A percentile compares a stretch with the other conserved stretches of the same genome.
Evolutionary conservation across 2,113 vertebrate species (phyloP).

Genomic region (Papio anubis): DNA sequence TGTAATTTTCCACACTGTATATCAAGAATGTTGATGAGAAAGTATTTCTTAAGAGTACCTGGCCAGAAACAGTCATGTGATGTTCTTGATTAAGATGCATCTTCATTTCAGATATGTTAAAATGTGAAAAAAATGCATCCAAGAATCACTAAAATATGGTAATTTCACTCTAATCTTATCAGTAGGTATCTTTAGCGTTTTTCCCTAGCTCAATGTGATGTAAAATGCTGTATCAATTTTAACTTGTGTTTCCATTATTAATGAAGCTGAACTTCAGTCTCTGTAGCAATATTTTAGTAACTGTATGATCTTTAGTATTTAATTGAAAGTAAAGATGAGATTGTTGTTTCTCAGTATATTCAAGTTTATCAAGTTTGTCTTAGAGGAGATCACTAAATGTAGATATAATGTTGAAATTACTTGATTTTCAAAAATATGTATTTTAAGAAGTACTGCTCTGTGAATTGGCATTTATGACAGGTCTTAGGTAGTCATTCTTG

Average conservation of each 20-base stretch:
- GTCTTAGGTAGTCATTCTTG: background rate
- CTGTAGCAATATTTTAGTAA: constrained; percentile 6
- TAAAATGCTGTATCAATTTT: background rate
- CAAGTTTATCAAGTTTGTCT: background rate
- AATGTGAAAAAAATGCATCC: background rate
- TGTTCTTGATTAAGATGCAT: background rate
- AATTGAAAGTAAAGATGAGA: constrained; percentile 19
- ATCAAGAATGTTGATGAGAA: background rate
- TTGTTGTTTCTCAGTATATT: background rate
- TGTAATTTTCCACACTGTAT: background rate
- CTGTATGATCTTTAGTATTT: background rate
- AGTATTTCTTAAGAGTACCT: background rate
- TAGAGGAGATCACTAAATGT: background rate
- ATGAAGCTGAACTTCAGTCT: background rate
- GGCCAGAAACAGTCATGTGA: background rate
- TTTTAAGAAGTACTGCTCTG: background rate
- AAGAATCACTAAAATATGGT: background rate
- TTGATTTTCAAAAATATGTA: background rate
- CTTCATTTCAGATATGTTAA: constrained; percentile 4
- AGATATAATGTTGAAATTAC: background rate
- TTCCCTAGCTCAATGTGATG: background rate
- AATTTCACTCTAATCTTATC: background rate
- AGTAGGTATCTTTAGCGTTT: background rate
- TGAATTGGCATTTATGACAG: background rate
- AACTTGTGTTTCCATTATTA: constrained; percentile 42